Conservation (phyloP, 2,113 vertebrate species). For the Tichodroma muraria region DNA sequence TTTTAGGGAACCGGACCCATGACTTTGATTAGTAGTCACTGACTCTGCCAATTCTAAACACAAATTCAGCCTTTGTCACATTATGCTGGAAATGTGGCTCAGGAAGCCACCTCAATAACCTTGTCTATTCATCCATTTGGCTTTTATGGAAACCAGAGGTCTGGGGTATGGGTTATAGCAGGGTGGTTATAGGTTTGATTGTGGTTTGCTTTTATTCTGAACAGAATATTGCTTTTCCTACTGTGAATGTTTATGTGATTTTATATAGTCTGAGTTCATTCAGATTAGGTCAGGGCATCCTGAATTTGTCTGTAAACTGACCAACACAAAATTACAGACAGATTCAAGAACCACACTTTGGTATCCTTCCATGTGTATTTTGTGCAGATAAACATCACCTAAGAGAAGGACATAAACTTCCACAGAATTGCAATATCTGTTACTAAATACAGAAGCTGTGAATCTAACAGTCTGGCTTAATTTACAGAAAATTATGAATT, state of each 20-base stretch:
- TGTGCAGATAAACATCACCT: background rate
- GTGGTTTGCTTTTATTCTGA: background rate
- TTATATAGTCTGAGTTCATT: background rate
- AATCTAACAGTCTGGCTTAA: background rate
- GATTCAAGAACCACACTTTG: background rate
- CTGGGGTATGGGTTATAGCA: background rate
- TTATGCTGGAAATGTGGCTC: background rate
- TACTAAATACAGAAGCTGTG: background rate
- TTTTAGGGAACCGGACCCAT: slow-evolving; percentile 8
- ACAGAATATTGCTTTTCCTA: background rate
- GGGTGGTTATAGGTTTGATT: background rate
- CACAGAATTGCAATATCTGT: background rate
- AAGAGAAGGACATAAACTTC: background rate
- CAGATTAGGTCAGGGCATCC: background rate
- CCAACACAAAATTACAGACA: background rate
- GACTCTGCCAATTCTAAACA: background rate
- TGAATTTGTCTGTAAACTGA: background rate
- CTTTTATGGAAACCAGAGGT: slow-evolving; percentile 1
- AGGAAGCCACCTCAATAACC: background rate
- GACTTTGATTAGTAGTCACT: background rate
- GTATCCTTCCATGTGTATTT: background rate
- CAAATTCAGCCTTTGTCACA: background rate
- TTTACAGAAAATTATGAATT: background rate
- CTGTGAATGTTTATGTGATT: background rate
- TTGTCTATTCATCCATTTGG: background rate